phyloP scores from a whole-genome alignment of 2,113 vertebrate genomes.

The Chaetodon auriga region DNA sequence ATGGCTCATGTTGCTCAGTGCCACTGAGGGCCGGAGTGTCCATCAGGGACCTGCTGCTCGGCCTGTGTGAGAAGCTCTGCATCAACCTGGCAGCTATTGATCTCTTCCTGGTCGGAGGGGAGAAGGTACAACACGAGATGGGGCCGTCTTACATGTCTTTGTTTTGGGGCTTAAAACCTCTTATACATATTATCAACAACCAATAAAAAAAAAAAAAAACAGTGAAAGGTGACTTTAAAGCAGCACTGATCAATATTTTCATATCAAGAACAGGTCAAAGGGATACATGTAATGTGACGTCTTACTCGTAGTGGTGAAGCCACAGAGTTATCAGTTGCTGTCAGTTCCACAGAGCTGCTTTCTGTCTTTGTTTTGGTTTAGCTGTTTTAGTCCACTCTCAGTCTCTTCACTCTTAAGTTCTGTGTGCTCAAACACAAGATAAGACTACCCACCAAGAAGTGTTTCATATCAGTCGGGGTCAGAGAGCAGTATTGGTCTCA shows the following conservation, averaged over 20 bases:
- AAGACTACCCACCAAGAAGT: not conserved
- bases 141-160: not conserved
- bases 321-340: not conserved
- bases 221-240: not conserved
- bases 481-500: not conserved
- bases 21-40: slow-evolving; percentile 89
- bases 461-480: not conserved
- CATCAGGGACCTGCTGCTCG: slow-evolving; percentile 92
- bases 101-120: slow-evolving; percentile 95
- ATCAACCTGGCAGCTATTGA: slow-evolving; percentile 96
- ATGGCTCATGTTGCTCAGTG: slow-evolving; percentile 91
- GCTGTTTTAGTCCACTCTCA: not conserved
- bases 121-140: slow-evolving; percentile 88
- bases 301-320: not conserved
- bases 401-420: no score
- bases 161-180: not conserved
- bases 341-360: not conserved
- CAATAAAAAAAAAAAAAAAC: not conserved
- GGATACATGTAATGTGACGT: not conserved
- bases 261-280: not conserved
- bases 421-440: not conserved
- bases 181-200: not conserved
- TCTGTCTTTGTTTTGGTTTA: not conserved
- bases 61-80: slow-evolving; percentile 93
- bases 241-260: not conserved